A percentile compares a stretch with the other conserved stretches of the same genome.
phyloP scores from a whole-genome alignment of 2,113 vertebrate species.

The Acinonyx jubatus region DNA sequence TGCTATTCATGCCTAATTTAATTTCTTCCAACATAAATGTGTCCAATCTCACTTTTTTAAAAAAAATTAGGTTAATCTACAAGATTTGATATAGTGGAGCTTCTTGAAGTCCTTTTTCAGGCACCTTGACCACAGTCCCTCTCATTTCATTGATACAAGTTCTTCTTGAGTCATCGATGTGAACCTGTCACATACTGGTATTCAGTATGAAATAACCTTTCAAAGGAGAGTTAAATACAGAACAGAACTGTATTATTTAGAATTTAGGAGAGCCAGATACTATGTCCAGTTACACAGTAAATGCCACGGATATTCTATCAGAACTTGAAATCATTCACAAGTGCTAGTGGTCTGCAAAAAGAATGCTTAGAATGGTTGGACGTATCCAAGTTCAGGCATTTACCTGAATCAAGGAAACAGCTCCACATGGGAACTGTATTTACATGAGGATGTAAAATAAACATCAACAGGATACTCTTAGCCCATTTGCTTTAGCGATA shows the following conservation, averaged over 20 bases:
- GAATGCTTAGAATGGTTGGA: background rate
- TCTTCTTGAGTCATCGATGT: background rate
- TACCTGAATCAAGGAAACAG: background rate
- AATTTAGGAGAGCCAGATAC: background rate
- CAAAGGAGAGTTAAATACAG: background rate
- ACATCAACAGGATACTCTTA: background rate
- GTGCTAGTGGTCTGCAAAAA: background rate
- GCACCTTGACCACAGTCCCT: rapidly evolving
- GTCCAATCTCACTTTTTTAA: background rate
- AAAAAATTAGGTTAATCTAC: background rate
- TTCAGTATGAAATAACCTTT: background rate
- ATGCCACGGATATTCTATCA: rapidly evolving
- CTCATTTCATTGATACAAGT: background rate
- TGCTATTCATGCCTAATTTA: background rate
- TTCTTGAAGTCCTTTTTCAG: background rate
- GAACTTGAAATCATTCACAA: background rate
- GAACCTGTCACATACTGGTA: background rate
- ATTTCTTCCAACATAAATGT: background rate
- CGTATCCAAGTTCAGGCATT: background rate
- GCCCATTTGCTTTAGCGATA: background rate
- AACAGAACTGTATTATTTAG: background rate
- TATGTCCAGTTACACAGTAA: background rate
- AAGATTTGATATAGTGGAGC: background rate
- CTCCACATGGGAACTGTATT: background rate
- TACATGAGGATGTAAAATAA: background rate